Evolutionary conservation across 1,140 invertebrate genomes (phyloP), one percentile per base, ranked within the genome.

Genomic region (Brachionus sp.): DNA sequence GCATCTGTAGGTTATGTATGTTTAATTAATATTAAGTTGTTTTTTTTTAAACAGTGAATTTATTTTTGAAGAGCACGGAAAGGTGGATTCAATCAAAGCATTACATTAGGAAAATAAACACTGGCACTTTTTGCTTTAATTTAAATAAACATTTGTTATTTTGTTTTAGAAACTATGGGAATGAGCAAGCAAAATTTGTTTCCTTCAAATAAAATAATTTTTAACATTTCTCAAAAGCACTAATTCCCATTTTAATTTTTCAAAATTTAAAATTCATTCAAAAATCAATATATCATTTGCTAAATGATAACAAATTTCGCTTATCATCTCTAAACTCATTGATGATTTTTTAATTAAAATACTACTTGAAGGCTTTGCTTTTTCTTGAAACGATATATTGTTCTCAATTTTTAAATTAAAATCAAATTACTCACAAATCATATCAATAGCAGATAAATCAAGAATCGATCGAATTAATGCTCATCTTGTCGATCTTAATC

Each of bases 371-470:
- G 50, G n/a, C 19, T 57, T 23, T 25, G 50, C 50, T 57, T 57
- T 57, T 57, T 57, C 50, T 57, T 9, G 50, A 57, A 57, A 57
- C 50, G 16, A 57, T 57, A 57, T 57, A n/a, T 57, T 57, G 50
- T 57, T 57, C 50, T 57, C 50, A 57, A 57, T 57, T 57, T 57
- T 57, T 57, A 57, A 23, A 57, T 57, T 57, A 57, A 57, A 57
- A 57, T 57, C 50, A 57, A 57, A 57, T 57, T 57, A 57, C 50
- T 57, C 50, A 57, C 50, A 57, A 57, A 57, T 57, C 50, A 57
- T 25, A 57, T 57, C 50, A 57, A 57, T 57, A 57, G 16, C 50
- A 57, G 50, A 57, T 57, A 57, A 19, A 57, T 57, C 50, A 57
- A 57, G 50, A 57, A 57, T 57, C 50, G 19, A 57, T 57, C 16